Conservation (phyloP, 2,888 invertebrate genomes). For the Acleris holmiana region DNA sequence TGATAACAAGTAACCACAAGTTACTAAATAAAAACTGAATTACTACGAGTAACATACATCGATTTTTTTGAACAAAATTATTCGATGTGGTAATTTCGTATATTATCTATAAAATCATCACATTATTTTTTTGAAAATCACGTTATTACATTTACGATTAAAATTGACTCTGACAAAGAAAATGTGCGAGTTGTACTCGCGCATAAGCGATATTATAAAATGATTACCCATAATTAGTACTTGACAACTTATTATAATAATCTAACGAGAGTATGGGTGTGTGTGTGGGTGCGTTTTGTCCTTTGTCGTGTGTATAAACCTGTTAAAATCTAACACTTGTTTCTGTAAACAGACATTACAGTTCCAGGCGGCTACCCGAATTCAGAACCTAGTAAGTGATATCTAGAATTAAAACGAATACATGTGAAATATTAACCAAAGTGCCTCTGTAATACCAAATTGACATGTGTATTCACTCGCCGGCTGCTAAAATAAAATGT, state of each 20-base stretch:
- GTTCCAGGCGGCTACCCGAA: slow-evolving; percentile 34
- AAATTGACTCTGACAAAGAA: no score
- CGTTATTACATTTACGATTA: no score
- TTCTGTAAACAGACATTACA: slow-evolving; percentile 35
- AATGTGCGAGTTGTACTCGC: no score
- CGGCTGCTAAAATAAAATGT: neutral
- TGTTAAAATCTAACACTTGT: slow-evolving; percentile 24
- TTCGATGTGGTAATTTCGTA: no score
- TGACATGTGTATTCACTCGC: slow-evolving; percentile 11
- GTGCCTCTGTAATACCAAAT: slow-evolving; percentile 1
- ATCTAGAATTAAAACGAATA: slow-evolving; percentile 20
- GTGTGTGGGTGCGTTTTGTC: slow-evolving; percentile 25
- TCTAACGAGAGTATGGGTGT: neutral
- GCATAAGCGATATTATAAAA: no score
- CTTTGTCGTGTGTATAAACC: slow-evolving; percentile 5
- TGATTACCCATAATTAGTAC: neutral
- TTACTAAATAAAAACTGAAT: no score
- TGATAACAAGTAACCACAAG: no score
- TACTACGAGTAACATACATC: no score
- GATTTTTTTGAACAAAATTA: no score
- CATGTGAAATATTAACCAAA: slow-evolving; percentile 29
- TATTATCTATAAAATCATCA: no score
- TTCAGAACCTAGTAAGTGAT: slow-evolving; percentile 36
- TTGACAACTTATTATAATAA: neutral
- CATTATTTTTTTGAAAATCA: no score